Conservation (phyloP, 2,888 invertebrate genomes). For the Netelia virgata region DNA sequence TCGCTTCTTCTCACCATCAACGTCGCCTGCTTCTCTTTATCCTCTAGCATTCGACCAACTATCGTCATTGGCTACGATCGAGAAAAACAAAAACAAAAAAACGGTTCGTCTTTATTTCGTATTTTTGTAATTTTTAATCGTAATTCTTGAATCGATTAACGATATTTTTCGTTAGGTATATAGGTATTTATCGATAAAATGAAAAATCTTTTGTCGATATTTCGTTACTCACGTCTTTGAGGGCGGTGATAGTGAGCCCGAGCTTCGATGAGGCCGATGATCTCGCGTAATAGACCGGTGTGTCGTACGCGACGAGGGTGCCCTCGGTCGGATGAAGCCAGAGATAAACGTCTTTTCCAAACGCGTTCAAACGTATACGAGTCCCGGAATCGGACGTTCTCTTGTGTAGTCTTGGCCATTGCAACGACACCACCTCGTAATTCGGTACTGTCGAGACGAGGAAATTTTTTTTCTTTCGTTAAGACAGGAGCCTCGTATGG, state of each 20-base stretch:
- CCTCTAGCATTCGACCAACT: slow-evolving; percentile 43
- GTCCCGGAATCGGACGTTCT: slow-evolving; percentile 11
- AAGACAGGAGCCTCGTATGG: too few relatives aligned
- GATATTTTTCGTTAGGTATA: too few relatives aligned
- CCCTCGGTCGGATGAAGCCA: slow-evolving; percentile 64
- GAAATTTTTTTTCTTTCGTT: not conserved
- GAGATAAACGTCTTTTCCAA: slow-evolving; percentile 56
- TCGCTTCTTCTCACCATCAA: slow-evolving; percentile 40
- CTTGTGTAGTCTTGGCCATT: slow-evolving; percentile 60
- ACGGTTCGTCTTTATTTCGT: not conserved
- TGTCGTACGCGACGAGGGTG: slow-evolving; percentile 53
- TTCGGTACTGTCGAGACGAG: slow-evolving; percentile 46
- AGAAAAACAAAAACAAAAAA: slow-evolving; percentile 16
- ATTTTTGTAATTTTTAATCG: not conserved
- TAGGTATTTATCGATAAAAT: too few relatives aligned
- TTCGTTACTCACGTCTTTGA: slow-evolving; percentile 16
- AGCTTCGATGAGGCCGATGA: not conserved
- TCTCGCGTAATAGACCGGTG: slow-evolving; percentile 56
- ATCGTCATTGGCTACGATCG: slow-evolving; percentile 34
- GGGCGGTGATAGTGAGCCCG: not conserved
- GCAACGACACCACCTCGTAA: slow-evolving; percentile 58
- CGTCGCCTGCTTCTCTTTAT: slow-evolving; percentile 40
- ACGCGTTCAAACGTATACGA: slow-evolving; percentile 60
- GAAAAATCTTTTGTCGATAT: not conserved
- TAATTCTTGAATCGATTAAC: not conserved